phyloP scores from a whole-genome alignment of 2,797 vertebrate genomes.

The Anas georgica region DNA sequence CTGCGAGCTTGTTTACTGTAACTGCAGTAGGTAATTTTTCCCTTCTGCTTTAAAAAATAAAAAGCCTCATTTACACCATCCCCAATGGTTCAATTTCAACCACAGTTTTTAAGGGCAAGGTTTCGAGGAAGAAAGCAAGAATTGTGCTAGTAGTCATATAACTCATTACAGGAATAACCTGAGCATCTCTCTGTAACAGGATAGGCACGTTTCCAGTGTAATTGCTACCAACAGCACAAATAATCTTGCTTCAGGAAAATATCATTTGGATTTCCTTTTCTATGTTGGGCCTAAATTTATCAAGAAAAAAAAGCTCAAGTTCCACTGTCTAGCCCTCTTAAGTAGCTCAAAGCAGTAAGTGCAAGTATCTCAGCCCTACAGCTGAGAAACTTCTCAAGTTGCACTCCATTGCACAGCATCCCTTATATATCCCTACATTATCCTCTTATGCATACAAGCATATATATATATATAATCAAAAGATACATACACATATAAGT shows the following conservation, averaged over 20 bases:
- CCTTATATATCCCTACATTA: accelerated
- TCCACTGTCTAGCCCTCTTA: neutral
- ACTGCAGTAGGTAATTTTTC: neutral
- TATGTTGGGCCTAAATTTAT: neutral
- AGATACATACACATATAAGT: accelerated
- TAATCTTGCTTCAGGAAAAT: neutral
- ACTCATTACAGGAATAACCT: neutral
- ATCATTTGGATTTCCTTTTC: neutral
- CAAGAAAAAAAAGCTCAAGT: neutral
- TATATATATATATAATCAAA: neutral
- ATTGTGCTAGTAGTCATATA: neutral
- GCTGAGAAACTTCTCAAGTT: neutral
- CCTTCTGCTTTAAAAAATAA: conserved; percentile 36
- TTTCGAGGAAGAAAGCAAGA: conserved; percentile 23
- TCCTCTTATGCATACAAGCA: accelerated
- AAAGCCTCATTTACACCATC: conserved; percentile 8
- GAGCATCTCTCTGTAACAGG: neutral
- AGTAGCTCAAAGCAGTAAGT: neutral
- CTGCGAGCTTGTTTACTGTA: conserved; percentile 6
- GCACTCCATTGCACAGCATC: neutral
- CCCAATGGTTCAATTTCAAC: neutral
- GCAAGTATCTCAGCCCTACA: neutral
- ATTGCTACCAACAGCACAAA: neutral
- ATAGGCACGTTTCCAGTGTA: neutral
- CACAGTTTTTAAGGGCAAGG: neutral